Conservation (phyloP, 2,888 invertebrate genomes). For the Aphrophora alni region DNA sequence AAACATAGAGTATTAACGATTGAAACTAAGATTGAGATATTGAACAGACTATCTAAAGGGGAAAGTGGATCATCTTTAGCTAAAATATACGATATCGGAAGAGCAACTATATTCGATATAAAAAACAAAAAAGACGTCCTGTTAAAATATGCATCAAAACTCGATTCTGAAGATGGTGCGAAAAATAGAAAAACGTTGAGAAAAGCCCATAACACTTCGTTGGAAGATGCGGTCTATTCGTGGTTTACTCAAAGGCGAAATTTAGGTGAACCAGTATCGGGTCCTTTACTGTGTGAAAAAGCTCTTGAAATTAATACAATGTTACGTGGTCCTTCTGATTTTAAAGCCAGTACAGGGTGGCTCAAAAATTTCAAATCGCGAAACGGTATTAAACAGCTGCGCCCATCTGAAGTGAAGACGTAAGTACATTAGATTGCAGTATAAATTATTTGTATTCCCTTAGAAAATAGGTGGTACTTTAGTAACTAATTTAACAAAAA, state of each 20-base stretch:
- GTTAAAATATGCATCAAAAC: not conserved
- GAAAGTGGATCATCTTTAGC: not conserved
- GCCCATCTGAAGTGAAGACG: too few species aligned
- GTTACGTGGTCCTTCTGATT: slow-evolving; percentile 13
- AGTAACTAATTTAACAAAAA: too few species aligned
- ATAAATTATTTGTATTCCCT: too few species aligned
- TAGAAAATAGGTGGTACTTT: too few species aligned
- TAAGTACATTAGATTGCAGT: too few species aligned
- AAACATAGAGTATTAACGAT: too few species aligned
- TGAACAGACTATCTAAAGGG: slow-evolving; percentile 11
- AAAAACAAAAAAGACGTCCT: not conserved
- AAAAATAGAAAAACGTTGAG: slow-evolving; percentile 31
- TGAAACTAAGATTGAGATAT: not conserved
- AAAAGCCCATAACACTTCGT: not conserved
- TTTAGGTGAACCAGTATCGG: slow-evolving; percentile 22
- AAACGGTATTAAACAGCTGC: too few species aligned
- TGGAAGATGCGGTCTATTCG: slow-evolving; percentile 28
- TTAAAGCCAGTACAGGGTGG: slow-evolving; percentile 34
- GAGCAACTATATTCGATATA: slow-evolving; percentile 10
- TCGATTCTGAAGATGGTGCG: not conserved
- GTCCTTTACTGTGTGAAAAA: slow-evolving; percentile 36
- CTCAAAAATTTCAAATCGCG: slow-evolving; percentile 14
- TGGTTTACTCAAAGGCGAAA: slow-evolving; percentile 20
- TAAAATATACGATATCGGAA: not conserved
- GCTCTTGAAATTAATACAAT: slow-evolving; percentile 27